These are phyloP conservation scores for Epizoanthus scotinus DNA, from an alignment of 92 coral and sea anemone genomes.

Conservation along the genomic window DNA sequence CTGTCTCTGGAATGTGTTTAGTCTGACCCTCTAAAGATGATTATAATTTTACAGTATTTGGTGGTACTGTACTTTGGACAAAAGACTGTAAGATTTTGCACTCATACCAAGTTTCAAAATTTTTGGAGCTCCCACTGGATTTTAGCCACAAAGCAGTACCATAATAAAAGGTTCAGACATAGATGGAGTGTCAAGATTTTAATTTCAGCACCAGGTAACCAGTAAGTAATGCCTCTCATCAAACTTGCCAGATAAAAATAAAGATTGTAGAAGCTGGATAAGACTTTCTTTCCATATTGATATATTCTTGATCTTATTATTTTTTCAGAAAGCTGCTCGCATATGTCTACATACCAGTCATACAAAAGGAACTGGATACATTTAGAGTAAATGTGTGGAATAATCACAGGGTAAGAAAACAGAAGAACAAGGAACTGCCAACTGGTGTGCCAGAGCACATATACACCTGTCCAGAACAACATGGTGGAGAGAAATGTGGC, in stretches of 20 bases:
- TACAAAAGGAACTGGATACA: conserved; percentile 71
- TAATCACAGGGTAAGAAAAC: conserved; percentile 61
- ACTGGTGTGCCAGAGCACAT: conserved; percentile 80
- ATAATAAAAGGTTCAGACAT: too few relatives aligned
- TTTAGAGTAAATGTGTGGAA: conserved; percentile 69
- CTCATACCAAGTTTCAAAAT: too few relatives aligned
- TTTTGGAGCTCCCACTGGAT: too few relatives aligned
- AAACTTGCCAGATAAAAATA: neutral
- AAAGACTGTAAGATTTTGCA: conserved; percentile 12
- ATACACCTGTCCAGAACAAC: conserved; percentile 55
- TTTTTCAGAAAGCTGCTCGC: conserved; percentile 50
- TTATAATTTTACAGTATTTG: neutral
- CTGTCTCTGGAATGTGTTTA: conserved; percentile 1
- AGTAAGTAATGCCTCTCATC: neutral
- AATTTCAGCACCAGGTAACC: neutral
- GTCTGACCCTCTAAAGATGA: conserved; percentile 1
- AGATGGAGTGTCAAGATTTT: neutral
- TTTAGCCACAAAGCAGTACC: too few relatives aligned
- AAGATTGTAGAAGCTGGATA: neutral
- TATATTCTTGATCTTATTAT: conserved; percentile 19
- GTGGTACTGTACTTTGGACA: neutral
- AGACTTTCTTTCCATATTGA: neutral
- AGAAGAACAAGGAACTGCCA: conserved; percentile 65
- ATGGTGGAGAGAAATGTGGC: conserved; percentile 76
- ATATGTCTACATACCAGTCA: conserved; percentile 65